Evolutionary conservation across 2,113 vertebrate species (phyloP), one percentile per base, ranked within the genome.

Genomic region (Neodon shergylaensis): DNA sequence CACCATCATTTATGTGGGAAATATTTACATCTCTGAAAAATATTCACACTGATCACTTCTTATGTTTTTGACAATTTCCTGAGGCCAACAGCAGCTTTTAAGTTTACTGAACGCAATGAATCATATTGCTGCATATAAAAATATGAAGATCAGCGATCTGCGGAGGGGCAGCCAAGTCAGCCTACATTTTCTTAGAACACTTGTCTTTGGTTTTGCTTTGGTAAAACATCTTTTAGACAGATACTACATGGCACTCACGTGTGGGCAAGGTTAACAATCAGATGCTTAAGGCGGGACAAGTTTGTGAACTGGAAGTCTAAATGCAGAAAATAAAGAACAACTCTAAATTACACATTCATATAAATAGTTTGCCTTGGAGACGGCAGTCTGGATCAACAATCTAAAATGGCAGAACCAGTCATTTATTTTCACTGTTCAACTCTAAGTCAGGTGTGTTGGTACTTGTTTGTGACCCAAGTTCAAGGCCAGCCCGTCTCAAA

Each of bases 281-380:
- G 65, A 76, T 83, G 5, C 52, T 91, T 94, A 95, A 88, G 44
- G 36, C 87, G 81, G 63, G 49, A 68, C 61, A 81, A 10, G 78
- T 88, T 39, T 77, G 39, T 88, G 42, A 95, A 76, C 39, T 86
- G 58, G 44, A 94, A 95, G 92, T 66, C 39, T 49, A 91, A 91
- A 94, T 83, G 96, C 91, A 96, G 85, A 24, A 96, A 95, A 88
- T 26, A 11, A 76, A 93, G 49, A 92, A 47, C 83, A 97, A 95
- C 88, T 87, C 91, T 94, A 91, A 92, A 92, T 90, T 63, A 90
- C 4, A 70, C 3, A 7, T 44, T 66, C 82, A 33, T 12, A 83
- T 16, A 26, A 82, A 47, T 5, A 97, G 65, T 82, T 36, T 92
- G 21, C 54, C 83, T 90, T 52, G 85, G 26, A 68, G 58, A 44